Conservation (phyloP, 2,113 vertebrate species). For the Nycticryphes semicollaris region DNA sequence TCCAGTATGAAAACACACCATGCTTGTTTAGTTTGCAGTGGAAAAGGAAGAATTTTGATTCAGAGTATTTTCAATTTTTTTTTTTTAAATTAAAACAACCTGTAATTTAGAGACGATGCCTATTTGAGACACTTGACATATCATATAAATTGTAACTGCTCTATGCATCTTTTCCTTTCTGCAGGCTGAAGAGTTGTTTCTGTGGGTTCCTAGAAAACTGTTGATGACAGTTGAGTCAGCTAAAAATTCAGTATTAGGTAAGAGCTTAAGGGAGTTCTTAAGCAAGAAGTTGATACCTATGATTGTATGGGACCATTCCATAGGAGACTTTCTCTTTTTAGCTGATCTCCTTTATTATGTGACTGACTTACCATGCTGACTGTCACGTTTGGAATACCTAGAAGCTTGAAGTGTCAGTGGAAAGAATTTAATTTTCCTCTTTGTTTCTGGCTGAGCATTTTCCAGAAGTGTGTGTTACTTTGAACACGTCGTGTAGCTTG, state of each 20-base stretch:
- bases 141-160: neutral
- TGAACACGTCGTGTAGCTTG: neutral
- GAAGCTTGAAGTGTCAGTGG: neutral
- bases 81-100: neutral
- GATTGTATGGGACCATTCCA: neutral
- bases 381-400: neutral
- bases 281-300: neutral
- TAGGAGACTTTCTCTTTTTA: neutral
- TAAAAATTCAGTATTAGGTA: conserved; percentile 93
- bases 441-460: neutral
- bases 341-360: neutral
- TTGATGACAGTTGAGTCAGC: conserved; percentile 97
- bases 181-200: conserved; percentile 95
- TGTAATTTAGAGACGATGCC: neutral
- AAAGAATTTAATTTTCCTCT: conserved; percentile 2
- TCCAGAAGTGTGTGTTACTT: neutral
- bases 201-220: conserved; percentile 97
- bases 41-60: neutral
- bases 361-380: neutral
- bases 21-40: neutral
- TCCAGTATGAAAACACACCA: too few species aligned
- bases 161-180: neutral
- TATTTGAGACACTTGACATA: neutral
- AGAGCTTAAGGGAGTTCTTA: conserved; percentile 60
- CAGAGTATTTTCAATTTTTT: neutral